Percentiles rank a stretch among this genome's conserved stretches.
phyloP scores from a whole-genome alignment of 2,113 vertebrate species.

The Neolamprologus variostigma region DNA sequence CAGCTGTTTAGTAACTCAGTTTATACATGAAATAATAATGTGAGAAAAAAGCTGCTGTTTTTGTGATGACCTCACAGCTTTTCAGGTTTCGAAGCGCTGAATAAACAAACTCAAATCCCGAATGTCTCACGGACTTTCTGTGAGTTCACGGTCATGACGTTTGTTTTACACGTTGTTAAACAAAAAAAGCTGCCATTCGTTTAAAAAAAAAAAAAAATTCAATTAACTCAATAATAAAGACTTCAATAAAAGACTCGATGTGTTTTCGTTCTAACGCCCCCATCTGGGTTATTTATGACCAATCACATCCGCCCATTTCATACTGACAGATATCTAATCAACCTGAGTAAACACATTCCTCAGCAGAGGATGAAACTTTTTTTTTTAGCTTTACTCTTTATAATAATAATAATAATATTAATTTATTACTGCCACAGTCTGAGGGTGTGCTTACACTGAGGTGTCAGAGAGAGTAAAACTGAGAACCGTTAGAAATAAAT shows the following conservation, averaged over 20 bases:
- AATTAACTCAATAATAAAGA: background rate
- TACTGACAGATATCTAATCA: background rate
- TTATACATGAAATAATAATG: background rate
- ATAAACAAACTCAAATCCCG: background rate
- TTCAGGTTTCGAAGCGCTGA: background rate
- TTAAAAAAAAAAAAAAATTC: background rate
- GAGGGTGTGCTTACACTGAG: background rate
- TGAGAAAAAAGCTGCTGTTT: background rate
- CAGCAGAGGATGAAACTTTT: background rate
- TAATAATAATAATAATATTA: background rate
- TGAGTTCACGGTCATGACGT: background rate
- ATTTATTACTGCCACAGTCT: background rate
- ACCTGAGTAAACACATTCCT: background rate
- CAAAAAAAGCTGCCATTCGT: background rate
- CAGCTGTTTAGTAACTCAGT: background rate
- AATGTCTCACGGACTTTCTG: background rate
- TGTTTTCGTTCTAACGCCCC: fast-evolving
- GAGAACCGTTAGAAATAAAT: background rate
- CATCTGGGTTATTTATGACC: background rate
- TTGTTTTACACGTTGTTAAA: background rate
- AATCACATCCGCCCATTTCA: background rate
- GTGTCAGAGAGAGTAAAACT: background rate
- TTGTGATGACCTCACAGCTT: background rate
- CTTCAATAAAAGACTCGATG: background rate
- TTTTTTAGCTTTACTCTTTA: background rate